These are phyloP conservation scores for Helarctos malayanus DNA, from an alignment of 2,797 vertebrate genomes.

Conservation along the genomic window DNA sequence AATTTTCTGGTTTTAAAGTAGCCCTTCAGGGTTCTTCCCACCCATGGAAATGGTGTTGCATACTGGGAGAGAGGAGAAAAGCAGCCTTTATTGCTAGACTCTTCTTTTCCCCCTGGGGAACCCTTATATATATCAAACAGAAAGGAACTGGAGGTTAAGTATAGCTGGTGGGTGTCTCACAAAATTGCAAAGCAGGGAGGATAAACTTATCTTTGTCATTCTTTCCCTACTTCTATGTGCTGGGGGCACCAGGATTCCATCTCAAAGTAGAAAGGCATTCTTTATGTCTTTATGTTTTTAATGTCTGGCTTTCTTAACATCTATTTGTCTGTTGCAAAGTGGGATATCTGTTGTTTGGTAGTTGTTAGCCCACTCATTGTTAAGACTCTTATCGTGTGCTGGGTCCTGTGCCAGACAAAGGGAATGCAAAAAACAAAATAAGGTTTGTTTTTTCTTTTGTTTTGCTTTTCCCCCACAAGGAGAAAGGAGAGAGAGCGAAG, in stretches of 20 bases:
- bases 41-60: not conserved
- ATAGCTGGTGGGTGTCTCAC: not conserved
- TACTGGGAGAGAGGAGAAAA: not conserved
- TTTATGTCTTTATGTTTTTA: conserved; percentile 16
- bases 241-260: not conserved
- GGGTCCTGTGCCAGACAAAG: not conserved
- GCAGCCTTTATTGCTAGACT: not conserved
- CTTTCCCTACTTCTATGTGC: not conserved
- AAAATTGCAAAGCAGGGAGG: not conserved
- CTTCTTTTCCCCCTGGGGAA: not conserved
- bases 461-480: not conserved
- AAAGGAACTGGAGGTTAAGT: not conserved
- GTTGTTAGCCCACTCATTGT: not conserved
- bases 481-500: not conserved
- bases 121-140: not conserved
- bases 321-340: not conserved
- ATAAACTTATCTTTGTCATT: not conserved
- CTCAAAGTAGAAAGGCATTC: not conserved
- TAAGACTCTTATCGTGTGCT: not conserved
- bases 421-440: not conserved
- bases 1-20: not conserved
- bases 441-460: not conserved
- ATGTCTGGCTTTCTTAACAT: not conserved
- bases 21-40: not conserved
- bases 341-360: not conserved